Conservation (phyloP, 92 coral and sea anemone genomes). For the Epizoanthus stellaris region DNA sequence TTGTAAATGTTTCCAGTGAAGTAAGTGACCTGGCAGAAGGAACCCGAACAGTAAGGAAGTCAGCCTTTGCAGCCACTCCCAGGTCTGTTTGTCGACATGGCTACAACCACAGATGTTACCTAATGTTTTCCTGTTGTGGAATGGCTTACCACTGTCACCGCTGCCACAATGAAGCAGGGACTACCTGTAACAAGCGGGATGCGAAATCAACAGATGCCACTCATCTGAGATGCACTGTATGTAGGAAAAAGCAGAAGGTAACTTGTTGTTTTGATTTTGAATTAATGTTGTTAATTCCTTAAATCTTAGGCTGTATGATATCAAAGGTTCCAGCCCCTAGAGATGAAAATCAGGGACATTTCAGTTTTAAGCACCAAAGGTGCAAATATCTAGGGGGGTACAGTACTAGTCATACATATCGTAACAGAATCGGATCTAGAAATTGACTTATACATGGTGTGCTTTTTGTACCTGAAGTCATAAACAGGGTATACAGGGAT, state of each 20-base stretch:
- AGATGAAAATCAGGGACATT: too few species aligned
- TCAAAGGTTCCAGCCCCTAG: too few species aligned
- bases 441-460: too few species aligned
- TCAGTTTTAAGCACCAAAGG: too few species aligned
- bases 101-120: not conserved
- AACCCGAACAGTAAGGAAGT: not conserved
- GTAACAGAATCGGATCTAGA: too few species aligned
- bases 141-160: not conserved
- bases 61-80: not conserved
- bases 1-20: not conserved
- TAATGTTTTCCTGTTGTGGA: not conserved
- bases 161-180: slow-evolving; percentile 2
- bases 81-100: not conserved
- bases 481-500: too few species aligned
- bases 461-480: too few species aligned
- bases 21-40: not conserved
- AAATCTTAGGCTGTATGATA: too few species aligned
- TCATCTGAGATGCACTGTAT: not conserved
- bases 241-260: not conserved
- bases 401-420: too few species aligned
- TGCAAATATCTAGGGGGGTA: too few species aligned
- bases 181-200: not conserved
- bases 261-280: not conserved
- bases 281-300: not conserved
- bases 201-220: not conserved